Evolutionary conservation across 2,888 invertebrate genomes (phyloP), one percentile per base, ranked within the genome.

Genomic region (Caenorhabditis sp.): DNA sequence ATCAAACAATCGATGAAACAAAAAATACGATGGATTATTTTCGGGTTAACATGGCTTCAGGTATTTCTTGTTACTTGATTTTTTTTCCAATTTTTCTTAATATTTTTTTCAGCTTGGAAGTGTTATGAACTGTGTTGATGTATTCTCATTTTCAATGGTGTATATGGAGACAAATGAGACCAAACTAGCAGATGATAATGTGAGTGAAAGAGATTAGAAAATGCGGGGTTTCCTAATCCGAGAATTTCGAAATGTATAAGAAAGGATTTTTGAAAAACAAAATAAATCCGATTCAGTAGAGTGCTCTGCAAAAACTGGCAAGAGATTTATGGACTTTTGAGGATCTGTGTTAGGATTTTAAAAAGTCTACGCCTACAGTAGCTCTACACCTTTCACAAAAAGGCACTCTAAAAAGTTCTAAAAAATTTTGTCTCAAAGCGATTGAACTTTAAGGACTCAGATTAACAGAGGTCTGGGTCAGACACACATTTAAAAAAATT

Each of bases 51-150:
- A 31, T 72, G 72, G 72, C 62, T 72, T 24, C 72, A 72, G 27
- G 24, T 43, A 24, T 21, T 19, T 24, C 3, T 53, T 53, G 10
- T 6, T 53, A 17, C 3, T 19, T 8, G 1, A 17, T 43, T 10
- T 43, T 43, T 43, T 43, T 43, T 43, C 14, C 14, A 10, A 3
- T 43, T 36, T 8, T 36, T 8, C 5, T 36, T 12, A 36, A 36
- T 5, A 8, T 5, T 36, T 8, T 5, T 57, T 58, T 37, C 10
- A 58, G 59, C 36, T 72, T n/a, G 72, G 72, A 21, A 72, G 72
- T 51, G 72, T 72, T 53, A 77, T 77, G 77, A 76, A 76, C 43
- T 76, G 78, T 49, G 76, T 76, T 51, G 78, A 78, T 66, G 76
- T 76, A 19, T 78, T 78, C 71, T 66, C 76, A 12, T 78, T 73